Base-by-base conservation (phyloP, 2,888 invertebrate species). In the Rotaria socialis region DNA sequence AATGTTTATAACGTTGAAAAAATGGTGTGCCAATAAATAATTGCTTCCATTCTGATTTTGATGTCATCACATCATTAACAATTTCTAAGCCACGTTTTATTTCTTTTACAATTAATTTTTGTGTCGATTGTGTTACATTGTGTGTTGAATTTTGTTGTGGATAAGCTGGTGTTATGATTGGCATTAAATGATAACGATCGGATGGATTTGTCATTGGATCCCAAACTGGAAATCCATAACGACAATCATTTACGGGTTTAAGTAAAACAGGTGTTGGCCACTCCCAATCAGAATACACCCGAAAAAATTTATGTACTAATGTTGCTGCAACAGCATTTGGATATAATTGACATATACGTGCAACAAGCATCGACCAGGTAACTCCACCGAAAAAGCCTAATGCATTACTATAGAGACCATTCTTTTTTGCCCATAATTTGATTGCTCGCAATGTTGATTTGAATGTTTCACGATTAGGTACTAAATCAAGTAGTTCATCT, bases 91-190 rank as follows among this genome's bases (percentile, higher is more conserved):
- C 91, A 90, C 88, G n/a, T 90, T 95, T 94, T 89, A 98, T 96
- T 91, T 96, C 96, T 89, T 95, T 95, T 91, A 95, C 94, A 93
- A 99, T 97, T 88, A 99, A 95, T 22, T 95, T 94, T 88, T 95
- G 92, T 0, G 97, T 97, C 7, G 97, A 97, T 35, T 94, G 93
- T 0, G 97, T 96, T 8, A 99, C 98, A 90, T 99, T 98, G 92
- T 96, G 98, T 8, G 98, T 99, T 5, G 98, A 98, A 92, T 99
- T 99, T 92, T 99, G 99, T 91, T 99, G 97, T 0, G 99, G 99
- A 92, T 97, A 99, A 0, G 97, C 97, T 2, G 99, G 99, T 0
- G 99, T 99, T 89, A 99, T 98, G 89, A 99, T 98, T n/a, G 99
- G 99, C 99, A 96, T 96, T 89, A 98, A 92, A 92, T 99, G 99